Base-by-base conservation (phyloP, 2,113 vertebrate species). In the Sebastes fasciatus region DNA sequence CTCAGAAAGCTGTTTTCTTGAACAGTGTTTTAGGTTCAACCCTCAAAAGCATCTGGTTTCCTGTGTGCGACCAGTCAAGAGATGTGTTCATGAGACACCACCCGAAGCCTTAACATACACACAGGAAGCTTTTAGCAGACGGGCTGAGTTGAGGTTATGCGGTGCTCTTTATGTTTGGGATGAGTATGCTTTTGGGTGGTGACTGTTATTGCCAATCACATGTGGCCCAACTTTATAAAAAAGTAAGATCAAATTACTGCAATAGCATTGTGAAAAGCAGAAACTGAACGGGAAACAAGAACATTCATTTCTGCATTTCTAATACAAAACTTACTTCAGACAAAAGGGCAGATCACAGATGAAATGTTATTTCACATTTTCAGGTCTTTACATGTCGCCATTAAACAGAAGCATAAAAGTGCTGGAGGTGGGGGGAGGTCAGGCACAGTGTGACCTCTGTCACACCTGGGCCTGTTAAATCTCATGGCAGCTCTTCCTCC, bases 1-100 rank as follows among this genome's bases (percentile, higher is more conserved):
- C 40, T 75, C 48, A 42, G 63, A 64, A 82, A 43, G 49, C 49
- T 80, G 69, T 62, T 77, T 79, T 81, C 42, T 61, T 79, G 10
- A 68, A 40, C 74, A 0, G 58, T 21, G 46, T 79, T 90, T 82
- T 74, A 34, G 75, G 80, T 84, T 89, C 75, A 89, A 68, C 78
- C 80, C 63, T 88, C 54, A 42, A 84, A 85, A 88, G 76, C 83
- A 79, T 82, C 68, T 87, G 67, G 78, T 89, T 90, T 88, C 89
- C 91, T 90, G 88, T 76, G 72, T 86, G 77, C 52, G 85, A 84
- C 85, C 68, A 79, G 69, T 75, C 65, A 78, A 14, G 74, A 66
- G 82, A 79, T 61, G 82, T 81, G 57, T 88, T 79, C 57, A 60
- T 17, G 67, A 86, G 55, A 84, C 77, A 64, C 57, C 63, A 54